Evolutionary conservation across 2,113 vertebrate species (phyloP).

Genomic region (Plecturocebus donacophilus): DNA sequence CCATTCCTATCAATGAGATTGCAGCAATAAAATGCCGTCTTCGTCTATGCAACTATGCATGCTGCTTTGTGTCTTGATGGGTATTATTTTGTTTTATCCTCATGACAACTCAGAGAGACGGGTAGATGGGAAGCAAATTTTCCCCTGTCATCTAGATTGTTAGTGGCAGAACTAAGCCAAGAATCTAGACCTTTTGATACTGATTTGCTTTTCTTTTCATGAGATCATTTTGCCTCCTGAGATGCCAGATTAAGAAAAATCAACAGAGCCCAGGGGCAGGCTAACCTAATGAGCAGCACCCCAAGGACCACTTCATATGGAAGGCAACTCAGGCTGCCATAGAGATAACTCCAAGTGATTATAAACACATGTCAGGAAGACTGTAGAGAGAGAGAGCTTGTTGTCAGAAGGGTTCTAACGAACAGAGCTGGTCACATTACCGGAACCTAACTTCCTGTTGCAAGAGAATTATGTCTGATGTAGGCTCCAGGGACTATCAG

Average conservation of each 20-base stretch:
- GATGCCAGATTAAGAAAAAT: constrained; percentile 41
- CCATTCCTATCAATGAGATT: neutral
- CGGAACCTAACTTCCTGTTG: constrained; percentile 59
- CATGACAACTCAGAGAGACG: neutral
- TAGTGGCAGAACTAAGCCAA: constrained; percentile 5
- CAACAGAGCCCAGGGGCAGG: neutral
- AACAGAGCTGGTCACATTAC: constrained; percentile 49
- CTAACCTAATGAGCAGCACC: neutral
- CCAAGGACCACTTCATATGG: constrained; percentile 23
- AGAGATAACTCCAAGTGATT: constrained; percentile 60
- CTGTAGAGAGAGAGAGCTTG: constrained; percentile 13
- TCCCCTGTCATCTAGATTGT: neutral
- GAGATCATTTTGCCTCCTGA: neutral
- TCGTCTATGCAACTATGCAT: neutral
- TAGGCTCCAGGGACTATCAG: constrained; percentile 38
- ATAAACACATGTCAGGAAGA: constrained; percentile 62
- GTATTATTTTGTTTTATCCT: constrained; percentile 27
- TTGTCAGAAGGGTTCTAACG: constrained; percentile 20
- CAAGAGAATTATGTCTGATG: constrained; percentile 56
- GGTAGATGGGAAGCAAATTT: neutral
- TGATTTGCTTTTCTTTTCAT: neutral
- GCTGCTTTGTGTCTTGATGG: constrained; percentile 23
- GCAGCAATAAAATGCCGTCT: neutral
- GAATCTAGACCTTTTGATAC: neutral
- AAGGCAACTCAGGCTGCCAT: neutral